Conservation (phyloP, 2,888 invertebrate genomes). For the Nomada flava region DNA sequence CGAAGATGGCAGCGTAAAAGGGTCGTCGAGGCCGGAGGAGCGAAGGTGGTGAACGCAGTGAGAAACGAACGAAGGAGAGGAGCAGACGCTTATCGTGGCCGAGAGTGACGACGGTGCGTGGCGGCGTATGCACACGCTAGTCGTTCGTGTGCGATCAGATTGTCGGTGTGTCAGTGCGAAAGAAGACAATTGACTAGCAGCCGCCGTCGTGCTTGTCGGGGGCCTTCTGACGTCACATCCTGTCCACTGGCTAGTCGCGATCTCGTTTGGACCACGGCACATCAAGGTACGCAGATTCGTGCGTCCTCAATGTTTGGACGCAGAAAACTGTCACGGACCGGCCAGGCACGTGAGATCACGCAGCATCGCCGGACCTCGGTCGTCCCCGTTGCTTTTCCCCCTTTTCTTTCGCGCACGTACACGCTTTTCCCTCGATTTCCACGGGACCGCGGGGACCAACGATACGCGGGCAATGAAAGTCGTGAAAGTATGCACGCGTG, state of each 20-base stretch:
- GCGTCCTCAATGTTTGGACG: constrained; percentile 62
- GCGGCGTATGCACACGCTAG: constrained; percentile 44
- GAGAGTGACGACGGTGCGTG: constrained; percentile 36
- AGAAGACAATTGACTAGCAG: constrained; percentile 82
- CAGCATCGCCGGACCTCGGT: not conserved
- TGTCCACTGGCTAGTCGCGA: constrained; percentile 75
- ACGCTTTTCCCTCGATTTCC: not conserved
- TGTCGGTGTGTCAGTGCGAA: constrained; percentile 67
- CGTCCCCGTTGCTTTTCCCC: not conserved
- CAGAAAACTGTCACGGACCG: constrained; percentile 38
- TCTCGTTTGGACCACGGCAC: constrained; percentile 77
- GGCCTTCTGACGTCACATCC: constrained; percentile 82
- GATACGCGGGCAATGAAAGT: not conserved
- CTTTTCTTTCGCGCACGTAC: not conserved
- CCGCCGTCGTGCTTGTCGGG: constrained; percentile 72
- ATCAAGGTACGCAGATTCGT: constrained; percentile 75
- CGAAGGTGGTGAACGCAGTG: constrained; percentile 41
- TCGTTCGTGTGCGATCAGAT: constrained; percentile 54
- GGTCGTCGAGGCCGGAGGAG: constrained; percentile 31
- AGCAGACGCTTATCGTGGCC: constrained; percentile 42
- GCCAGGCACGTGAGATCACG: constrained; percentile 20
- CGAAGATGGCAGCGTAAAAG: constrained; percentile 37
- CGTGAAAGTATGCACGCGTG: not conserved
- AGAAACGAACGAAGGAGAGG: constrained; percentile 21
- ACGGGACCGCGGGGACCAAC: not conserved